Conservation (phyloP, 2,888 invertebrate species). For the Aspidiotus destructor region DNA sequence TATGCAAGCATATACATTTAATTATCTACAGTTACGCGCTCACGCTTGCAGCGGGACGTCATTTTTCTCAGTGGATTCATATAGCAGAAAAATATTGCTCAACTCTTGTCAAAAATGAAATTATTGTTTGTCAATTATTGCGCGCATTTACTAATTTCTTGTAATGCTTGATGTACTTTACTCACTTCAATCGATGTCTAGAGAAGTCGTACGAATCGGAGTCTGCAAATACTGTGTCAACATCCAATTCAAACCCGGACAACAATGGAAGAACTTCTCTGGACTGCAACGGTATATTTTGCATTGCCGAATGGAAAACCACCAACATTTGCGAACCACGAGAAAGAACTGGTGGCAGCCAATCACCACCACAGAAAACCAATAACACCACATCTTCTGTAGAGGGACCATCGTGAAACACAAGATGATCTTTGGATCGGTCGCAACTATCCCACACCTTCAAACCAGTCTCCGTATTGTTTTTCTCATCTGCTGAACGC, state of each 20-base stretch:
- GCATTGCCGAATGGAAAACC: conserved; percentile 76
- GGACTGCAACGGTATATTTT: conserved; percentile 65
- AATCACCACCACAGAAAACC: conserved; percentile 79
- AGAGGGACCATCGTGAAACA: conserved; percentile 75
- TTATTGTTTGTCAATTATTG: no score
- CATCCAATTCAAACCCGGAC: conserved; percentile 71
- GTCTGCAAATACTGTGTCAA: conserved; percentile 80
- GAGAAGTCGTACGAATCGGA: conserved; percentile 79
- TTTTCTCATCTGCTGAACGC: conserved; percentile 46
- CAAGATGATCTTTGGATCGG: conserved; percentile 69
- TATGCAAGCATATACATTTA: no score
- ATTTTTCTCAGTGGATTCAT: no score
- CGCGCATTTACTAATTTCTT: no score
- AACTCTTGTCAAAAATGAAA: no score
- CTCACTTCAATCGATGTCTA: conserved; percentile 44
- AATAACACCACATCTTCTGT: conserved; percentile 74
- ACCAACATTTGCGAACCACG: conserved; percentile 75
- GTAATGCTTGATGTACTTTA: no score
- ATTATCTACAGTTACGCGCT: no score
- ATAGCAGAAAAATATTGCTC: no score
- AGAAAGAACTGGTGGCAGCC: conserved; percentile 67
- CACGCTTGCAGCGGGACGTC: no score
- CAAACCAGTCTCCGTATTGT: conserved; percentile 61
- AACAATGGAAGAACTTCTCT: conserved; percentile 50
- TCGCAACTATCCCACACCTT: conserved; percentile 77